Base-by-base conservation (phyloP, 2,888 invertebrate genomes). In the Drosophila peninsularis region DNA sequence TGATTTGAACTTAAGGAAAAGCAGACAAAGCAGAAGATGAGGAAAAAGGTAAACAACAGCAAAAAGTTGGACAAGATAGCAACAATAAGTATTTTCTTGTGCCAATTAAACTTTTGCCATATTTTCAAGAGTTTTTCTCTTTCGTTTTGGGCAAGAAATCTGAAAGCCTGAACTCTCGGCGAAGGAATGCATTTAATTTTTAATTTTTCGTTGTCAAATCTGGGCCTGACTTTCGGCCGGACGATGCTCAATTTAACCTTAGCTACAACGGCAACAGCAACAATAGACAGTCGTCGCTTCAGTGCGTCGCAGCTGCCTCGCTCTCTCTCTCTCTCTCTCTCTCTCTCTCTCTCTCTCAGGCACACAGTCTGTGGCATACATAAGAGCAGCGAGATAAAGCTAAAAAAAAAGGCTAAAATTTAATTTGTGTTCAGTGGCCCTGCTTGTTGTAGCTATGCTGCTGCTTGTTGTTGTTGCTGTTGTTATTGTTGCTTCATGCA, bases 211-310 rank as follows among this genome's bases (percentile, higher is more conserved):
- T 55, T 49, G 63, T 27, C 41, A 47, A 71, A 75, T 67, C 39
- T 19, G 60, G 54, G 41, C 55, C 75, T 70, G 72, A 66, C 74
- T 77, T 71, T 71, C 62, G 61, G 60, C 49, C 47, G 62, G 54
- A 66, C 78, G 66, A 71, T 81, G 85, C 81, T 81, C 78, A 82
- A 88, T 85, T 85, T 82, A 88, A 85, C 81, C 77, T 88, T 68
- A 64, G 66, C 58, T 30, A 62, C 62, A 64, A 66, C 62, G 60
- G 56, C 44, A 66, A 21, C 36, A 56, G 10, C 13, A 65, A 53
- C 30, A 71, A 47, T 24, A 42, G 37, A 7, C 34, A 55, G 57
- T 66, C 50, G 57, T 37, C 70, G 81, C 77, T 78, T 65, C 62
- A 81, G 55, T 86, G 81, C 63, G 66, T 64, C 49, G 44, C 39